Evolutionary conservation across 2,797 vertebrate species (phyloP).

Genomic region (Falco biarmicus): DNA sequence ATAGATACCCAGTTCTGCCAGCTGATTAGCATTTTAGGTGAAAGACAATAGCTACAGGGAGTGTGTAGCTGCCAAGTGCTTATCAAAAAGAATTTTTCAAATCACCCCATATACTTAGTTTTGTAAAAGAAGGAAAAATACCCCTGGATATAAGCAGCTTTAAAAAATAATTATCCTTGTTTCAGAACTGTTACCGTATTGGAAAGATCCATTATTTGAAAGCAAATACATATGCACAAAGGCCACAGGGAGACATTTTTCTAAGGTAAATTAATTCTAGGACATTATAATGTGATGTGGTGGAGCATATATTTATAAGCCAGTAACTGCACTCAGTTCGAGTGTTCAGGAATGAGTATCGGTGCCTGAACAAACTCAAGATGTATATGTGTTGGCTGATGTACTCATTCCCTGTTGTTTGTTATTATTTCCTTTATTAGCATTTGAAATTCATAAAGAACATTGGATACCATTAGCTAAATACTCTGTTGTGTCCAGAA

Average conservation of each 20-base stretch:
- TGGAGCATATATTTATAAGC: background rate
- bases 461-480: slow-evolving; percentile 5
- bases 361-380: slow-evolving; percentile 55
- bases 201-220: background rate
- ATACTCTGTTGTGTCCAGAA: background rate
- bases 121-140: background rate
- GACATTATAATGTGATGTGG: background rate
- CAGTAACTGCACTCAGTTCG: background rate
- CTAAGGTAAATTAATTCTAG: background rate
- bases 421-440: slow-evolving; percentile 50
- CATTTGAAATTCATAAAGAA: slow-evolving; percentile 46
- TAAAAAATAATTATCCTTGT: background rate
- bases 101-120: background rate
- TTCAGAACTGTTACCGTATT: background rate
- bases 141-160: background rate
- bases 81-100: background rate
- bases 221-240: background rate
- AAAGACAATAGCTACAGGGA: background rate
- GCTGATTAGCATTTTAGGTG: slow-evolving; percentile 10
- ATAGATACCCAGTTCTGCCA: background rate
- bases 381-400: slow-evolving; percentile 46
- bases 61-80: background rate
- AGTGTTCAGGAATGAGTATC: slow-evolving; percentile 33
- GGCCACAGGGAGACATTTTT: background rate
- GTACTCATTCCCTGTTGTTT: slow-evolving; percentile 13